These are phyloP conservation scores for Podarcis muralis DNA, from an alignment of 2,113 vertebrate genomes.

Conservation along the genomic window DNA sequence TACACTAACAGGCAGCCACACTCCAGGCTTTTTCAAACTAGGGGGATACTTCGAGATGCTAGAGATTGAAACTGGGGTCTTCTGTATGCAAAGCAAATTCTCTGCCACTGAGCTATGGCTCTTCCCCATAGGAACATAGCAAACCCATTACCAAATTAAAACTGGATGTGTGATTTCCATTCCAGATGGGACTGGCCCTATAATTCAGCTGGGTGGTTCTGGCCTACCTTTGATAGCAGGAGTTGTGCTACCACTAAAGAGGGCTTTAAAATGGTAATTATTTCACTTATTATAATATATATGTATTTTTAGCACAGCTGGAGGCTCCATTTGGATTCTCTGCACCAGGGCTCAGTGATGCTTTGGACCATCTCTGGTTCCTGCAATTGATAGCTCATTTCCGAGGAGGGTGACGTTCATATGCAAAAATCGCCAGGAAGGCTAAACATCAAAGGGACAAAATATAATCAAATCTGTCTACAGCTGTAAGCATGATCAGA, in stretches of 20 bases:
- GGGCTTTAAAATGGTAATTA: neutral
- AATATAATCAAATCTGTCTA: conserved; percentile 56
- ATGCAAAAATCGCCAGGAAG: conserved; percentile 41
- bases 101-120: no score
- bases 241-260: neutral
- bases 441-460: conserved; percentile 58
- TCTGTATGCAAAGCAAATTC: no score
- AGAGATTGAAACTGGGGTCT: no score
- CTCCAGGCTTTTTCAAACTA: no score
- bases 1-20: no score
- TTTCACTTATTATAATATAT: neutral
- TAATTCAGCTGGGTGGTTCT: neutral
- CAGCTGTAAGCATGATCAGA: conserved; percentile 59
- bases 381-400: conserved; percentile 17
- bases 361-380: neutral
- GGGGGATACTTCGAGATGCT: no score
- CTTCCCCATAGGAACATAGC: no score
- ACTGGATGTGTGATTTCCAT: no score
- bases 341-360: neutral
- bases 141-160: no score
- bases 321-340: neutral
- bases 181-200: neutral
- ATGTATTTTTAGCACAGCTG: neutral
- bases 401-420: neutral
- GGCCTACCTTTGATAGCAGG: neutral